phyloP scores from a whole-genome alignment of 2,888 invertebrate species.

The Hypomecis punctinalis region DNA sequence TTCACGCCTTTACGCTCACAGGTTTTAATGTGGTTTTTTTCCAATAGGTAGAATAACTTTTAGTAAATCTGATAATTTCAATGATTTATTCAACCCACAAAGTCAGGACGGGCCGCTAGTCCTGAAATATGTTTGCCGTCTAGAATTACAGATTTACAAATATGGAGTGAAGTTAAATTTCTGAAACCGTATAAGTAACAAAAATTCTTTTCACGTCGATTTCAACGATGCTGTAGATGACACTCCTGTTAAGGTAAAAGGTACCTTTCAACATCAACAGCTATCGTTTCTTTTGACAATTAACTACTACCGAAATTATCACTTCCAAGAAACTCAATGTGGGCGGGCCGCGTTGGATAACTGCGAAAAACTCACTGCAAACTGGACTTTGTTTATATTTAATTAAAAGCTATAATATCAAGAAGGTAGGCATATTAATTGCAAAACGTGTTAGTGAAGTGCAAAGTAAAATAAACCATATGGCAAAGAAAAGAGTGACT shows the following conservation, averaged over 20 bases:
- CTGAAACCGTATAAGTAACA: too few species aligned
- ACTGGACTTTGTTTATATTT: background rate
- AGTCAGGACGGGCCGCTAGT: too few species aligned
- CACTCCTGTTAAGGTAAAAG: background rate
- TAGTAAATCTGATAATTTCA: too few species aligned
- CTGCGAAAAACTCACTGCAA: constrained; percentile 13
- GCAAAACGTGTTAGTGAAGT: constrained; percentile 7
- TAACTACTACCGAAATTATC: constrained; percentile 23
- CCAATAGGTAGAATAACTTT: too few species aligned
- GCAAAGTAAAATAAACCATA: constrained; percentile 26
- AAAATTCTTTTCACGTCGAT: too few species aligned
- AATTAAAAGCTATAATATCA: constrained; percentile 7
- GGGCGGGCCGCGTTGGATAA: constrained; percentile 28
- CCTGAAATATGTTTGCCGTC: too few species aligned
- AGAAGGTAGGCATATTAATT: constrained; percentile 13
- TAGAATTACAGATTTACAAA: background rate
- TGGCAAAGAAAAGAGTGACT: constrained; percentile 11
- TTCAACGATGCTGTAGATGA: background rate
- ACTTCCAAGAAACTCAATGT: constrained; percentile 31
- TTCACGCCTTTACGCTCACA: too few species aligned
- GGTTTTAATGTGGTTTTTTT: too few species aligned
- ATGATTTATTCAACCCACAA: too few species aligned
- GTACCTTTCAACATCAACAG: constrained; percentile 4
- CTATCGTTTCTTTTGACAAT: constrained; percentile 16
- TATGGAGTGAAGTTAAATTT: background rate